A percentile compares a stretch with the other conserved stretches of the same genome.
Evolutionary conservation across 2,888 invertebrate genomes (phyloP).

Genomic region (Elysia crispata): DNA sequence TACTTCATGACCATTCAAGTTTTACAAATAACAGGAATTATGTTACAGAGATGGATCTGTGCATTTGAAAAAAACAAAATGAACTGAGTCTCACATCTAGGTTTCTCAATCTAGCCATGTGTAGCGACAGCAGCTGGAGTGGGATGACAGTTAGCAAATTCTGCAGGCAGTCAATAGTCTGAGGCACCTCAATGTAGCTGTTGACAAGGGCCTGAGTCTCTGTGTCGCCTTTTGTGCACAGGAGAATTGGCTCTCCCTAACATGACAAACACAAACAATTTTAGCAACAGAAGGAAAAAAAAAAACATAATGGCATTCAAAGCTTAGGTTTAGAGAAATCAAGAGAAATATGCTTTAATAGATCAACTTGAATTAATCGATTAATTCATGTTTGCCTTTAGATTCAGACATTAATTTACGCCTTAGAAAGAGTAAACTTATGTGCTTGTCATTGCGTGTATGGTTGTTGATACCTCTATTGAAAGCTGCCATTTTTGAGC

Average conservation of each 20-base stretch:
- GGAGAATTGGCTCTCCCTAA: conserved; percentile 94
- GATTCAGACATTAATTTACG: no score
- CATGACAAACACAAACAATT: conserved; percentile 50
- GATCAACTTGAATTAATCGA: no score
- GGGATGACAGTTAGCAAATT: conserved; percentile 98
- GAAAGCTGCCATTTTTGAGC: no score
- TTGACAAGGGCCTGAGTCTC: conserved; percentile 90
- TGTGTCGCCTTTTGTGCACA: conserved; percentile 93
- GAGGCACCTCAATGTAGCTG: conserved; percentile 91
- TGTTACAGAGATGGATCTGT: neutral
- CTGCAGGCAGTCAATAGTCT: conserved; percentile 96
- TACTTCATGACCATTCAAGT: no score
- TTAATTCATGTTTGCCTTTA: no score
- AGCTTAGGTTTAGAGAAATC: no score
- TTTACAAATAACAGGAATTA: neutral
- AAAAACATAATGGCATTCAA: no score
- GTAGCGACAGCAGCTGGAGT: conserved; percentile 97
- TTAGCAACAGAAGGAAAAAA: no score
- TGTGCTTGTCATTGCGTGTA: no score
- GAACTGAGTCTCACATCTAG: conserved; percentile 88
- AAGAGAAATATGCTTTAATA: no score
- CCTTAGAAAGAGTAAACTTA: no score
- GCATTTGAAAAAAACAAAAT: neutral
- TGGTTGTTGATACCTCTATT: no score
- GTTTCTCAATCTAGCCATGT: conserved; percentile 95